Evolutionary conservation across 2,797 vertebrate genomes (phyloP), one percentile per base, ranked within the genome.

Genomic region (Lagocephalus sceleratus): DNA sequence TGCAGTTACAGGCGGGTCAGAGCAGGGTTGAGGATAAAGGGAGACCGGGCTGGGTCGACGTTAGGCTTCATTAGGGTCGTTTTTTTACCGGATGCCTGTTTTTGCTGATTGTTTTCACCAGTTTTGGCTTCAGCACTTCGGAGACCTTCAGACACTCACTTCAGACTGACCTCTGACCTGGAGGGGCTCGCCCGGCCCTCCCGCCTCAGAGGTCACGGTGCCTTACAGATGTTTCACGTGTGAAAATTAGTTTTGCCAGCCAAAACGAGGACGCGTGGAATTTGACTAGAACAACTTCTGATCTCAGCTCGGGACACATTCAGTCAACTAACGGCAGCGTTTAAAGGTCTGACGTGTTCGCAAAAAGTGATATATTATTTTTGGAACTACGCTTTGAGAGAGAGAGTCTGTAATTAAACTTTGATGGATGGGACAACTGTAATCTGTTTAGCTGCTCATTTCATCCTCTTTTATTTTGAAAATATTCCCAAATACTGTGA

Each of bases 1-100:
- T 29, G 45, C 15, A 65, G 20, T 51, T 66, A 57, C 17, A 59
- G 35, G 51, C 32, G 60, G 56, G 57, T 50, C 68, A 15, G 20
- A 51, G 11, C 41, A 46, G 19, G 10, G 3, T 14, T 41, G 10
- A 16, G 20, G 43, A 12, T 22, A 20, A 51, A 9, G 2, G 14
- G 15, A 39, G n/a, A 17, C 39, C n/a, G 17, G 16, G 15, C 39
- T 17, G 39, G n/a, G 5, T 16, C 15, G 2, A 40, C 5, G 8
- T 40, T 40, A 40, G n/a, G 5, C 17, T 40, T 40, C 16, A 40
- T 40, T 2, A 40, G 39, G 14, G 6, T 14, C 16, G 38, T 15
- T 39, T 47, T 48, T 53, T 55, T 6, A 25, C 43, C 2, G 35
- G 1, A 1, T 49, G 12, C 20, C 14, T 2, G n/a, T 40, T 40